Conservation (phyloP, 2,797 vertebrate genomes). For the Sorex maritimensis region DNA sequence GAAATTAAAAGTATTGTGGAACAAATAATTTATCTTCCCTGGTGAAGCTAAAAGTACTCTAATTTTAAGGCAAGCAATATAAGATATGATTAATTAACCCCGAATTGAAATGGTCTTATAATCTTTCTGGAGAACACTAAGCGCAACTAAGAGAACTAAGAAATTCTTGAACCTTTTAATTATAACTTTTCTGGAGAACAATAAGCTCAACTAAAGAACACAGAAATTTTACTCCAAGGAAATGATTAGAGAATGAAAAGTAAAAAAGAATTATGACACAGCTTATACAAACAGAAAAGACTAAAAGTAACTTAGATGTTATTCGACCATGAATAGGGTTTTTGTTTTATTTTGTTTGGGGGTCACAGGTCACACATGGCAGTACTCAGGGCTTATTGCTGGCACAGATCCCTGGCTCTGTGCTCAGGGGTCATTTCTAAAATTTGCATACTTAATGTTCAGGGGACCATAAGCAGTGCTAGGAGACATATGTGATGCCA, state of each 20-base stretch:
- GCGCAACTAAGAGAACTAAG: conserved; percentile 16
- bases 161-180: background rate
- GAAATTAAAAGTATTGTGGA: conserved; percentile 12
- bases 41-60: conserved; percentile 12
- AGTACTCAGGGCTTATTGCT: no score
- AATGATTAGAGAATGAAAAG: background rate
- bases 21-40: conserved; percentile 38
- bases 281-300: conserved; percentile 28
- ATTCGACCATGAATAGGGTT: background rate
- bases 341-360: no score
- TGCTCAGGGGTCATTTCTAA: no score
- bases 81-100: conserved; percentile 15
- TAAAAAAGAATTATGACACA: background rate
- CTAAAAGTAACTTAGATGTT: background rate
- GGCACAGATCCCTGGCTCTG: no score
- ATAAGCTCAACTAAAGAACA: no score
- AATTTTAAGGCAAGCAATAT: conserved; percentile 44
- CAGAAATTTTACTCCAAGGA: conserved; percentile 30
- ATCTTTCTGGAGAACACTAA: conserved; percentile 62
- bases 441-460: no score
- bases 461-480: no score
- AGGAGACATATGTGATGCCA: no score
- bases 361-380: no score
- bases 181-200: no score
- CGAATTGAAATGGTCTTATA: conserved; percentile 24